Base-by-base conservation (phyloP, 30 jellyfish, hydroid and myxozoan species). In the Aurelia aurita complex sp. Pacific region DNA sequence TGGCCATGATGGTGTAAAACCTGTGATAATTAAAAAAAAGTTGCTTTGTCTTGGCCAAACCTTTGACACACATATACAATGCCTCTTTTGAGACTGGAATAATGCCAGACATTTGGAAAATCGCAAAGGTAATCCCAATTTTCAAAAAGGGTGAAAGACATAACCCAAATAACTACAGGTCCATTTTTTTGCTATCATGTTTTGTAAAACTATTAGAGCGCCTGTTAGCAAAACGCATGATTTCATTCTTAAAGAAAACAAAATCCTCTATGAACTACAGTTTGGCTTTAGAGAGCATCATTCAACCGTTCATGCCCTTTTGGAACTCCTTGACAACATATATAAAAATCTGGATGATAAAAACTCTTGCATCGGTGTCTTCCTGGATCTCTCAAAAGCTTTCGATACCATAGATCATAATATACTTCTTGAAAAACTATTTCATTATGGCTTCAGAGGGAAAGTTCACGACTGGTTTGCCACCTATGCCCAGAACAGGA, bases 311-410 rank as follows among this genome's bases (percentile, higher is more conserved):
- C 29, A 23, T 23, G 29, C 29, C 29, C 29, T 69, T 29, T 15
- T 69, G 10, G 60, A 36, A 18, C 19, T 35, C 10, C 11, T 36
- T 9, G 80, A 69, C n/a, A 18, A 29, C 9, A 69, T 69, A 18
- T 18, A 69, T 13, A 5, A 17, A 29, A 23, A 29, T 36, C 42
- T 36, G 55, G 80, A 69, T 18, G 19, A 69, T 6, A 69, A 69
- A 10, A 69, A 35, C n/a, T 69, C 23, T 69, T 29, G 80, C n/a
- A 11, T 9, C 10, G 80, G 80, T 18, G 60, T 69, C 59, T 69
- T 69, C 60, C 80, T 69, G 23, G 55, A 69, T 36, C 80, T 69
- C 80, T 36, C 55, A 10, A 69, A 69, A 69, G 80, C 80, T 9
- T 69, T 69, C 19, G 59, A 69, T 35, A 69, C 80, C 17, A 36